Evolutionary conservation across 2,888 invertebrate species (phyloP), one percentile per base, ranked within the genome.

Genomic region (Fabriciana adippe): DNA sequence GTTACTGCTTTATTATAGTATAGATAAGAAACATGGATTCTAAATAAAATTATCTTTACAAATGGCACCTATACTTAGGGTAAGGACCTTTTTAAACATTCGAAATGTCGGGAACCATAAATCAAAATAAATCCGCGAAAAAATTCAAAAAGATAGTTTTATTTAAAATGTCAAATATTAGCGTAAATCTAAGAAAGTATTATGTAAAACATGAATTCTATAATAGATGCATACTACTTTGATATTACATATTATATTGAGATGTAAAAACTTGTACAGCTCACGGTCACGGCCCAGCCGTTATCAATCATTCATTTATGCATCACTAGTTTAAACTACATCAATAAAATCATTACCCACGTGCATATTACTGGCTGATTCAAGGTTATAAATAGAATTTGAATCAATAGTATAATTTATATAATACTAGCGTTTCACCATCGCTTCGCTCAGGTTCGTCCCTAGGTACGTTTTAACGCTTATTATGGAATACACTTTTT

Each of bases 291-390:
- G 2, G 31, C 6, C 13, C 18, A 61, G 50, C 4, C 31, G 11
- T 16, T 31, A 51, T 51, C 18, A 51, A 60, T 60, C 50, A 51
- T 51, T 51, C 31, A 51, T 61, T 61, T 61, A 61, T 51, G 61
- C 61, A 51, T 61, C 61, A 51, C 51, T 35, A 16, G 35, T 50
- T 64, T 55, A 64, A 54, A 63, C 5, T 16, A 51, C 35, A 51
- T 51, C 18, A 61, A 59, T 57, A 66, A 50, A 56, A 61, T 50
- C n/a, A 55, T 47, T 63, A 26, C n/a, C 31, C 21, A 31, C 51
- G 31, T 61, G 51, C 50, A 60, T 61, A 31, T 18, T 16, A 61
- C 18, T n/a, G 15, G 16, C 31, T 61, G 31, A 51, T 35, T 51
- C 35, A 18, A 51, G 35, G 51, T 31, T 61, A 61, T 8, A 35